Conservation (phyloP, 2,888 invertebrate species). For the Callyntrura sp. region DNA sequence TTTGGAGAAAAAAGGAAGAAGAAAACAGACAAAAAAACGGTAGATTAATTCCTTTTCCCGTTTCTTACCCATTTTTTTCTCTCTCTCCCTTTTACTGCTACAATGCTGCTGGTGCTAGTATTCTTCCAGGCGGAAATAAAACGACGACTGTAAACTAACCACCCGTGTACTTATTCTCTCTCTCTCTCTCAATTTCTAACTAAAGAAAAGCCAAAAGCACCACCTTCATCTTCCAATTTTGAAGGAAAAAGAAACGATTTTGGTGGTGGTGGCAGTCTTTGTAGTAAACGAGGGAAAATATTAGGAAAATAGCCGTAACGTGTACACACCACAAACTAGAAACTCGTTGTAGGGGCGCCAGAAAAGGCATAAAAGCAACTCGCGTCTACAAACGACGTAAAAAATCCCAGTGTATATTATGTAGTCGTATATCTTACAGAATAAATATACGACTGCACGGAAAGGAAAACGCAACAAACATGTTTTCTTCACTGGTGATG, state of each 20-base stretch:
- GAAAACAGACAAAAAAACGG: background rate
- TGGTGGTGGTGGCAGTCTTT: background rate
- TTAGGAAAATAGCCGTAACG: background rate
- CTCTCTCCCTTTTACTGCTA: background rate
- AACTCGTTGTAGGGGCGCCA: background rate
- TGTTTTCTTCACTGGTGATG: background rate
- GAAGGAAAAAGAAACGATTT: background rate
- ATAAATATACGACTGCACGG: background rate
- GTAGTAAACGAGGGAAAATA: background rate
- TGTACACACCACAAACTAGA: background rate
- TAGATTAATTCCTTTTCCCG: slow-evolving; percentile 15
- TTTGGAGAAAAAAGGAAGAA: background rate
- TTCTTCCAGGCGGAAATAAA: background rate
- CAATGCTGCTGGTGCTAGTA: background rate
- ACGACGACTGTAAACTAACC: background rate
- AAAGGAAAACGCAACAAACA: background rate
- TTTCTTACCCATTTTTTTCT: background rate
- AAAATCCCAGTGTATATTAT: background rate
- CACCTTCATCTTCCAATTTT: background rate
- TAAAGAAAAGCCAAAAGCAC: background rate
- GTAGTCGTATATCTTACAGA: background rate
- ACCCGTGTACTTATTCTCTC: background rate
- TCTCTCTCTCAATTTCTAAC: background rate
- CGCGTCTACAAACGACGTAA: background rate
- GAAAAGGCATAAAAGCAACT: background rate